Evolutionary conservation across 2,113 vertebrate species (phyloP).

Genomic region (Rhinogobius similis): DNA sequence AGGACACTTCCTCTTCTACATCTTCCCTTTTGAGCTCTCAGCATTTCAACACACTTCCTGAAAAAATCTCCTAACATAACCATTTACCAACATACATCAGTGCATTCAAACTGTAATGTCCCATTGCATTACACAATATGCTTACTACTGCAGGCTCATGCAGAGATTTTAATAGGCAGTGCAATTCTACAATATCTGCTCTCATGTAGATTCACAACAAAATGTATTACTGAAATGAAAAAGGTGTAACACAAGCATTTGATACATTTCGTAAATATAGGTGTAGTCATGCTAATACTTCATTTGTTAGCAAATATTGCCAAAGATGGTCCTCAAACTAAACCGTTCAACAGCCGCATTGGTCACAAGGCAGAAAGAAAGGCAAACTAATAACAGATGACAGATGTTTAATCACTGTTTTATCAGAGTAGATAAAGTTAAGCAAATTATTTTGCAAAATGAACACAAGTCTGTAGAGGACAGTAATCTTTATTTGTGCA

Average conservation of each 20-base stretch:
- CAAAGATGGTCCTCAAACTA: neutral
- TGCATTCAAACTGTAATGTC: neutral
- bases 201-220: too few species aligned
- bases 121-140: too few species aligned
- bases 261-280: neutral
- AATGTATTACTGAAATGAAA: too few species aligned
- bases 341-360: neutral
- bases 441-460: neutral
- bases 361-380: neutral
- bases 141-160: too few species aligned
- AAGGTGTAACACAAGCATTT: neutral
- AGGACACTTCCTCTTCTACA: constrained; percentile 14
- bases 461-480: neutral
- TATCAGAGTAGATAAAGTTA: neutral
- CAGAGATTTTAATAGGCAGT: too few species aligned
- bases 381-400: too few species aligned
- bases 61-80: constrained; percentile 13
- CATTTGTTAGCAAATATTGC: neutral
- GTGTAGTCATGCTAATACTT: neutral
- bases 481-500: neutral
- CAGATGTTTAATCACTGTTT: too few species aligned
- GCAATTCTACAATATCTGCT: too few species aligned
- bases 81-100: neutral
- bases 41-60: constrained; percentile 32
- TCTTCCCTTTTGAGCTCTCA: neutral